Base-by-base conservation (phyloP, 2,797 vertebrate genomes). In the Psittacula derbiana region DNA sequence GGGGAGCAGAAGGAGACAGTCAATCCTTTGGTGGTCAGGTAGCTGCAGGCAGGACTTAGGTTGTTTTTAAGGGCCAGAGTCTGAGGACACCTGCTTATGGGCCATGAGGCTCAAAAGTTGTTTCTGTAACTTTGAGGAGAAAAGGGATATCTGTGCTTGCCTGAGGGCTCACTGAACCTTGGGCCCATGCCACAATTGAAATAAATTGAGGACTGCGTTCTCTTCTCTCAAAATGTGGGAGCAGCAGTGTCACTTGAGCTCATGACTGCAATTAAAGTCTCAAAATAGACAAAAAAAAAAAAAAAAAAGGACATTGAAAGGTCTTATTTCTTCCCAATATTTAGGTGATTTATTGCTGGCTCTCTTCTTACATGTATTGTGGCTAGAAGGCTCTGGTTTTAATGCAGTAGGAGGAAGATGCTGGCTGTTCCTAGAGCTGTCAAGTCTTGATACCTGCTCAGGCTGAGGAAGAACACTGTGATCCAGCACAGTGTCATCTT, bases 401-500 rank as follows among this genome's bases (percentile, higher is more conserved):
- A 75, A n/a, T 50, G 55, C 25, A 66, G 7, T 0, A 0, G 21
- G 46, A 65, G 55, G 33, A 55, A 60, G 66, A 33, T 16, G 67
- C 62, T 79, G 76, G 33, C 46, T 50, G 55, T 72, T 91, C 38
- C 61, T 40, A n/a, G 76, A 84, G 73, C 60, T 95, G 58, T 82
- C 69, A 92, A 14, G 28, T 20, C 44, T 30, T 50, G 25, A 5
- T 71, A 11, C 38, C n/a, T 92, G 71, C 58, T 88, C 4, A 16
- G 27, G 17, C 67, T 10, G 30, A 53, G 44, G 74, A 60, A 66
- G 75, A 87, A 31, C 64, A 43, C 55, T 2, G 62, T 44, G 88
- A 87, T 91, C 52, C 60, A 70, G 78, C 60, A 57, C 55, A 30
- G 61, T 8, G 47, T 53, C 0, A 1, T 62, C 61, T 67, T 53